Percentiles rank a stretch among this genome's conserved stretches.
phyloP scores from a whole-genome alignment of 2,888 invertebrate genomes.

The Litoditis marina region DNA sequence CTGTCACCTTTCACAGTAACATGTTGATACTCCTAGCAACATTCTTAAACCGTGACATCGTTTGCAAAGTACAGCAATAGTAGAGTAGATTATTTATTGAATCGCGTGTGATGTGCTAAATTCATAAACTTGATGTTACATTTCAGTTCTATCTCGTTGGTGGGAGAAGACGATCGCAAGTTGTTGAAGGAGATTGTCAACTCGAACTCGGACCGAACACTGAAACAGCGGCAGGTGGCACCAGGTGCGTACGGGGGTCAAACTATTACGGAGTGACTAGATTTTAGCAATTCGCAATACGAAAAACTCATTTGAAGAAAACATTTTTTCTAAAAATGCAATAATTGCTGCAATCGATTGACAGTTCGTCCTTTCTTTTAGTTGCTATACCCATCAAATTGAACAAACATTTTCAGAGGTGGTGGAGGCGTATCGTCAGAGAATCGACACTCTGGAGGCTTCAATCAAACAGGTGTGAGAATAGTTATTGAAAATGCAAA shows the following conservation, averaged over 20 bases:
- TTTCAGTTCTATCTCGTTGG: slow-evolving; percentile 76
- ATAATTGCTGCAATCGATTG: background rate
- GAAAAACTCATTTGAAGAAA: background rate
- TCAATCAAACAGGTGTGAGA: slow-evolving; percentile 79
- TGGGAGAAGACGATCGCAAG: slow-evolving; percentile 85
- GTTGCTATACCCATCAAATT: background rate
- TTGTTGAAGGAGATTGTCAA: slow-evolving; percentile 84
- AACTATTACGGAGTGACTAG: too few relatives aligned
- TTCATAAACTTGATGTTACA: background rate
- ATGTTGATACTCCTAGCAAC: too few relatives aligned
- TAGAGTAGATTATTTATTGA: background rate
- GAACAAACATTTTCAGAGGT: slow-evolving; percentile 71
- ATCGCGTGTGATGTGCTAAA: background rate
- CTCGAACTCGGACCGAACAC: slow-evolving; percentile 39
- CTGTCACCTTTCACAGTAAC: too few relatives aligned
- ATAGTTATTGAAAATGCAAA: slow-evolving; percentile 79
- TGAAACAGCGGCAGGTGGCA: slow-evolving; percentile 54
- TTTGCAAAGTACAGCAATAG: too few relatives aligned
- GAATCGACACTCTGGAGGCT: slow-evolving; percentile 74
- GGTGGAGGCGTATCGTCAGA: slow-evolving; percentile 78
- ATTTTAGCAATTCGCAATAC: background rate
- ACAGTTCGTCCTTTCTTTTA: background rate
- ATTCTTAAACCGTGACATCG: too few relatives aligned
- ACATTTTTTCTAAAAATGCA: background rate
- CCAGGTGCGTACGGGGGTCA: slow-evolving; percentile 37